Evolutionary conservation across 2,888 invertebrate species (phyloP).

Genomic region (Napeogenes inachia): DNA sequence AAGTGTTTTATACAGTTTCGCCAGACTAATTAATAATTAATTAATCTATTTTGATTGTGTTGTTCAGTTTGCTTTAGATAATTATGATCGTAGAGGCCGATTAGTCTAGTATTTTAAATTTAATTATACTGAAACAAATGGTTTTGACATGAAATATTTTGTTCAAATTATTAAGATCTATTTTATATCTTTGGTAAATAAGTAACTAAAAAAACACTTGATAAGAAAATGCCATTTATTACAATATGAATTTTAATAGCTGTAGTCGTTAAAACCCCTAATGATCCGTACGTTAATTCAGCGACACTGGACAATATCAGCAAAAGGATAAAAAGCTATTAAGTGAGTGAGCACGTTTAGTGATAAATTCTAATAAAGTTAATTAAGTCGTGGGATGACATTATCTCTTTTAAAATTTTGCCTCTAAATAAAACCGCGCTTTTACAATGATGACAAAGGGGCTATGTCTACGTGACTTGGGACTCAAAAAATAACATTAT

Average conservation of each 20-base stretch:
- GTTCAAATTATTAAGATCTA: no score
- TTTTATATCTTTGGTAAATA: no score
- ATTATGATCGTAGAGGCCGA: no score
- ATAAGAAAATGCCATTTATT: no score
- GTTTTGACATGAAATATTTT: no score
- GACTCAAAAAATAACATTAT: conserved; percentile 1
- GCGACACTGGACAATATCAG: conserved; percentile 39
- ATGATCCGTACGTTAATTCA: conserved; percentile 33
- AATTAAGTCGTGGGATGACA: conserved; percentile 66
- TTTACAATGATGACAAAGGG: conserved; percentile 18
- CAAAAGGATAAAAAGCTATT: conserved; percentile 46
- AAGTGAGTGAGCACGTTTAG: conserved; percentile 52
- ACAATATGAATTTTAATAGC: neutral
- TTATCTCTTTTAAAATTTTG: conserved; percentile 66
- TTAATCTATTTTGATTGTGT: no score
- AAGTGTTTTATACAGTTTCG: neutral
- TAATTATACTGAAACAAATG: no score
- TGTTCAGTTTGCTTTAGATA: no score
- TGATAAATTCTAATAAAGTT: conserved; percentile 74
- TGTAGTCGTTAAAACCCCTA: conserved; percentile 26
- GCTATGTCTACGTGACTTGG: conserved; percentile 10
- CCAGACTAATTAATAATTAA: no score
- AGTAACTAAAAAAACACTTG: no score
- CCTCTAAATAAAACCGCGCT: conserved; percentile 25
- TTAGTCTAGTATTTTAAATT: no score